Conservation (phyloP, 2,888 invertebrate genomes). For the Lamproptera curius region DNA sequence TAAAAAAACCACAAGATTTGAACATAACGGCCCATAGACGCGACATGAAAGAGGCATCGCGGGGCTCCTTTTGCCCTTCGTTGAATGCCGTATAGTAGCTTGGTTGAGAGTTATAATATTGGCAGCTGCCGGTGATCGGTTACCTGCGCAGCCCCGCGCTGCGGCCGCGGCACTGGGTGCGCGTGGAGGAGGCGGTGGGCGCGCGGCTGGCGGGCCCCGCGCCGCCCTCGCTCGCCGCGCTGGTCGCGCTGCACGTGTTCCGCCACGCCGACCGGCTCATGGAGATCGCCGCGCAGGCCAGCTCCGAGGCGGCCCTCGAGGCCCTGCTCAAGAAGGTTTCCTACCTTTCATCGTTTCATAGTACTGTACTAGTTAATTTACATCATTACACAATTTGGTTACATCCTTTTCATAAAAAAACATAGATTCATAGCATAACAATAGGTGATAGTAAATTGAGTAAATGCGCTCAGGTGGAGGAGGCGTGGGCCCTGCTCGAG, state of each 20-base stretch:
- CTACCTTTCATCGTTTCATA: no score
- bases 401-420: no score
- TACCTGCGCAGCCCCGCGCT: constrained; percentile 89
- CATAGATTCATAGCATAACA: no score
- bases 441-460: no score
- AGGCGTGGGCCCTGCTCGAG: constrained; percentile 89
- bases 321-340: constrained; percentile 84
- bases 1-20: no score
- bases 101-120: constrained; percentile 24
- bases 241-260: constrained; percentile 87
- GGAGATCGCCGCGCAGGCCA: constrained; percentile 92
- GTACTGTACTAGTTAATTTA: no score
- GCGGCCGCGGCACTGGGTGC: constrained; percentile 90
- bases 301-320: constrained; percentile 91
- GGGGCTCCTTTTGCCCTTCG: no score
- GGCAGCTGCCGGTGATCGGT: constrained; percentile 85
- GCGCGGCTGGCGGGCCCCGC: constrained; percentile 86
- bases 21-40: no score
- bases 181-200: constrained; percentile 84
- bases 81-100: no score
- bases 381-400: no score
- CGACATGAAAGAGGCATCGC: no score
- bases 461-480: constrained; percentile 86
- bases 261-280: constrained; percentile 84
- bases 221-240: constrained; percentile 80